Evolutionary conservation across 2,113 vertebrate species (phyloP), one percentile per base, ranked within the genome.

Genomic region (Gymnobelideus leadbeateri): DNA sequence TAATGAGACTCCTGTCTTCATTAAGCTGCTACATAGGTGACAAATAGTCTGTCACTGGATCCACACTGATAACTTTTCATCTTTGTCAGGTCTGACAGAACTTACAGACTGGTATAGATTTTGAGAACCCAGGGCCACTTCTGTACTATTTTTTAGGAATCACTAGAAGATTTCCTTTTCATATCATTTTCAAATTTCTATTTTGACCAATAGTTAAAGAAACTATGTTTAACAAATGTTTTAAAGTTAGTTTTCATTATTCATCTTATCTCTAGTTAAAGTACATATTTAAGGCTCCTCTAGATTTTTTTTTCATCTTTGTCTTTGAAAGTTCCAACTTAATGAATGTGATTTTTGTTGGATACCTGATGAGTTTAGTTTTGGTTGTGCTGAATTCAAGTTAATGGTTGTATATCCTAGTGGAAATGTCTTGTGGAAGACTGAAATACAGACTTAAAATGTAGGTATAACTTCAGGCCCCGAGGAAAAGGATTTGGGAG

Each of bases 391-490:
- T 77, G 89, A 53, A 7, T 91, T 89, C 51, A 91, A 46, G 14
- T 51, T 53, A 94, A 94, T 23, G 21, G 53, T 94, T 4, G 3
- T 8, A 5, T 91, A 25, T 8, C 3, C 94, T 89, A 89, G 50
- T 95, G 52, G 91, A 95, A 57, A 51, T 89, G n/a, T 10, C 92
- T 2, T 92, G 4, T 94, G 91, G 50, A 89, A 84, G 54, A 51
- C 26, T 92, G 55, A 92, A 96, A 94, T 57, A 57, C n/a, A 37
- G 0, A 47, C 93, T 21, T 92, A 49, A 1, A 93, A 26, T 7
- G 93, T 21, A 96, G 92, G 25, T 21, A 93, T 77, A 93, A 24
- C 90, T 84, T 89, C 4, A 94, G 51, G 47, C 51, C 55, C 91
- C 9, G 52, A 92, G 94, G 93, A 89, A 50, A 93, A 93, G 91